Evolutionary conservation across 2,888 invertebrate species (phyloP), one percentile per base, ranked within the genome.

Genomic region (Pristionchus arcanus): DNA sequence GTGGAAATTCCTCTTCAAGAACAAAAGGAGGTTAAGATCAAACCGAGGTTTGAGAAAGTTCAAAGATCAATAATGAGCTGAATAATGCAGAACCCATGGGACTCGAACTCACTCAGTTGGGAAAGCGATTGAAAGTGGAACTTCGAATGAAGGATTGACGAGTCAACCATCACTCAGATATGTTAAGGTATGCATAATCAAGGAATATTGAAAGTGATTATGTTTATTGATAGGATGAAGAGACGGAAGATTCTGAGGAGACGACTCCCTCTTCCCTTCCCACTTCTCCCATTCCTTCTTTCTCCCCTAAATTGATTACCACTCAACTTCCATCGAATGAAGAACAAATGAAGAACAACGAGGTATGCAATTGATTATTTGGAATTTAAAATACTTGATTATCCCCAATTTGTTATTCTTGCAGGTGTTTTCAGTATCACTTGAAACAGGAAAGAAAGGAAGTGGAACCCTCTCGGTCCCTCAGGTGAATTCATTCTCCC

Each of bases 281-380:
- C 68, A 87, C 71, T 87, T 49, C 87, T 87, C 87, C 87, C 49
- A 2, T 71, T 71, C 87, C 71, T 25, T 19, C 31, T 7, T 86
- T 86, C 86, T 37, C 86, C n/a, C 86, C 86, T 3, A 37, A 66
- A 63, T 66, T 86, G 59, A 53, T 87, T 71, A 87, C 87, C n/a
- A 42, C 71, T 42, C 87, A 71, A 71, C 87, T 87, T 5, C 68
- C 68, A 11, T 49, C 68, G 7, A 37, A 28, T 21, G 71, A 87
- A 71, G 68, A 87, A 31, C 87, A 87, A 49, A 87, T 87, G 87
- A 87, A 87, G 71, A 68, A 71, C 49, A 87, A 87, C n/a, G 87
- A 87, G 71, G 87, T 86, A 31, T 21, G 19, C 3, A 31, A 0
- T 59, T 59, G 2, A 84, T 34, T 11, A 15, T 3, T 49, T 49